Percentiles rank a stretch among this genome's conserved stretches.
Evolutionary conservation across 2,113 vertebrate genomes (phyloP).

Genomic region (Isurus oxyrinchus): DNA sequence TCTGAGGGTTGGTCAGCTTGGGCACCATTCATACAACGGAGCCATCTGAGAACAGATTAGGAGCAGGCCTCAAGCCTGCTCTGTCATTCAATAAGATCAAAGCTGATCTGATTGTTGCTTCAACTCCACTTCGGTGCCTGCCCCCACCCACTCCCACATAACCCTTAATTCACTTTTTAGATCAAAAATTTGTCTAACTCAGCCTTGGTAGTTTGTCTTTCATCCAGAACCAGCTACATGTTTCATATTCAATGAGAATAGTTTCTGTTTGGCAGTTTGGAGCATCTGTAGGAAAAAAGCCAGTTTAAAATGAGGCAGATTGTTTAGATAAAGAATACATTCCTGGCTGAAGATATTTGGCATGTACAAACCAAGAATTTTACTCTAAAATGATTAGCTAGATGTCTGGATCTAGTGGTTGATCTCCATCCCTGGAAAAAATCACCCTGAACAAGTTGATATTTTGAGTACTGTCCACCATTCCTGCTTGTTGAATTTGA

Average conservation of each 20-base stretch:
- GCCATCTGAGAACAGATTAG: background rate
- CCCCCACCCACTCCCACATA: no score
- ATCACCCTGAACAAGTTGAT: background rate
- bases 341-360: background rate
- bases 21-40: background rate
- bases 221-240: background rate
- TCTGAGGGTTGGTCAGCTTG: background rate
- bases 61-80: background rate
- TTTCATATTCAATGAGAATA: background rate
- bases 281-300: background rate
- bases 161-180: background rate
- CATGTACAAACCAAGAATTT: background rate
- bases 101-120: background rate
- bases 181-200: background rate
- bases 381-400: background rate
- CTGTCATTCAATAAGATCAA: background rate
- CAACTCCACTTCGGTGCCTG: background rate
- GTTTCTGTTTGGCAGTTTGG: background rate
- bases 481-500: background rate
- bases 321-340: background rate
- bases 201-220: background rate
- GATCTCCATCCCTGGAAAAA: background rate
- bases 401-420: background rate
- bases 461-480: background rate
- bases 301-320: background rate